A percentile compares a stretch with the other conserved stretches of the same genome.
Evolutionary conservation across 1,140 invertebrate species (phyloP).

Genomic region (Dendrolimus kikuchii): DNA sequence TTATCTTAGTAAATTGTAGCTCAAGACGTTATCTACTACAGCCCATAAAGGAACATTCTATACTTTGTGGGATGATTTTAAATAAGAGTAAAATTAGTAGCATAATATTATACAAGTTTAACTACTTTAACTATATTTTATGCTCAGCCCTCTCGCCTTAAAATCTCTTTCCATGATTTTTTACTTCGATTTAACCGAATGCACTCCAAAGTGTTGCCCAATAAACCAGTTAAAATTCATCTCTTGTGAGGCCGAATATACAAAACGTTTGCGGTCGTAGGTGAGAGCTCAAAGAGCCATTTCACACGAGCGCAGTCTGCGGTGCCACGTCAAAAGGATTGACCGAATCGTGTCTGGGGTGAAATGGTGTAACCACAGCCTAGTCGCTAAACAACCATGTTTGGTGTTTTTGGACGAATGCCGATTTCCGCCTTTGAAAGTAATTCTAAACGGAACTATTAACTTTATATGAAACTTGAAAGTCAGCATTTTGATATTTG

Average conservation of each 20-base stretch:
- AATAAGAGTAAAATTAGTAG: too few relatives aligned
- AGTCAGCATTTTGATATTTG: neutral
- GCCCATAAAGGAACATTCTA: too few relatives aligned
- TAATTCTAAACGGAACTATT: neutral
- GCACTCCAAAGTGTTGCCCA: too few relatives aligned
- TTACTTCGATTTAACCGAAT: too few relatives aligned
- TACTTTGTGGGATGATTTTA: too few relatives aligned
- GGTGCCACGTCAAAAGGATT: constrained; percentile 43
- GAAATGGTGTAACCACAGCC: constrained; percentile 36
- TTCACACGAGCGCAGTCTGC: constrained; percentile 38
- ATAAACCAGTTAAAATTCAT: constrained; percentile 10
- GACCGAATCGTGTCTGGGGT: constrained; percentile 42
- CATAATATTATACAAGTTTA: too few relatives aligned
- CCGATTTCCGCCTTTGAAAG: constrained; percentile 19
- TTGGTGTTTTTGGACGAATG: constrained; percentile 21
- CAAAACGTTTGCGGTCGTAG: constrained; percentile 52
- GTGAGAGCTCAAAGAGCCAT: constrained; percentile 55
- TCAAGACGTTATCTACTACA: too few relatives aligned
- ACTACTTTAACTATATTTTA: too few relatives aligned
- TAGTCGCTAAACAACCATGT: constrained; percentile 24
- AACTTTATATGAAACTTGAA: neutral
- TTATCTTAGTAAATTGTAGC: too few relatives aligned
- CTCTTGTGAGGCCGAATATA: constrained; percentile 13
- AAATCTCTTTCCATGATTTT: too few relatives aligned
- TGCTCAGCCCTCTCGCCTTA: too few relatives aligned